These are phyloP conservation scores for Phanerotoma sp. DNA, from an alignment of 2,888 invertebrate genomes.

Conservation along the genomic window DNA sequence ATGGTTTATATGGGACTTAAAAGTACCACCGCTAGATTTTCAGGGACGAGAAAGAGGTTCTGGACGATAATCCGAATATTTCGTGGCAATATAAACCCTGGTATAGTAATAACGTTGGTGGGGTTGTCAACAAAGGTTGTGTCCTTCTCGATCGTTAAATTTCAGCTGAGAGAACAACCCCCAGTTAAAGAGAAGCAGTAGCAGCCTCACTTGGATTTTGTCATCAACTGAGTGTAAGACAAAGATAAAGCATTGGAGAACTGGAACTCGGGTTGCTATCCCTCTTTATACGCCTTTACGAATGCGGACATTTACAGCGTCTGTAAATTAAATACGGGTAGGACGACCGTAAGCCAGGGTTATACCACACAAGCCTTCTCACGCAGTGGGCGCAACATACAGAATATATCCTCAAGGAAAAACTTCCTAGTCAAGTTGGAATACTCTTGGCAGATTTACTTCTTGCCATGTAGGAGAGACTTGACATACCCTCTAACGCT, in stretches of 20 bases:
- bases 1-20: conserved; percentile 4
- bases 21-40: conserved; percentile 10
- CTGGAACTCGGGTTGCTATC: conserved; percentile 3
- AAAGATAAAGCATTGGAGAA: not conserved
- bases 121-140: conserved; percentile 46
- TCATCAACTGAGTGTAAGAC: not conserved
- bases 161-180: conserved; percentile 2
- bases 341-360: conserved; percentile 37
- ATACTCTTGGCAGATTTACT: conserved; percentile 5
- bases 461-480: not conserved
- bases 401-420: conserved; percentile 21
- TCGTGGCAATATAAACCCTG: conserved; percentile 30
- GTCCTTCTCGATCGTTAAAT: conserved; percentile 45
- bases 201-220: not conserved
- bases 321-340: conserved; percentile 48
- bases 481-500: conserved; percentile 11
- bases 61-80: conserved; percentile 35
- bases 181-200: not conserved
- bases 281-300: conserved; percentile 29
- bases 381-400: conserved; percentile 13
- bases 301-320: conserved; percentile 50
- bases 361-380: conserved; percentile 12
- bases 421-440: not conserved
- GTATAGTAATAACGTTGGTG: conserved; percentile 37
- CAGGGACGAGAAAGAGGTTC: conserved; percentile 15